phyloP scores from a whole-genome alignment of 37 sponge, comb jelly and placozoan species.

The Lycopodina hypogea region DNA sequence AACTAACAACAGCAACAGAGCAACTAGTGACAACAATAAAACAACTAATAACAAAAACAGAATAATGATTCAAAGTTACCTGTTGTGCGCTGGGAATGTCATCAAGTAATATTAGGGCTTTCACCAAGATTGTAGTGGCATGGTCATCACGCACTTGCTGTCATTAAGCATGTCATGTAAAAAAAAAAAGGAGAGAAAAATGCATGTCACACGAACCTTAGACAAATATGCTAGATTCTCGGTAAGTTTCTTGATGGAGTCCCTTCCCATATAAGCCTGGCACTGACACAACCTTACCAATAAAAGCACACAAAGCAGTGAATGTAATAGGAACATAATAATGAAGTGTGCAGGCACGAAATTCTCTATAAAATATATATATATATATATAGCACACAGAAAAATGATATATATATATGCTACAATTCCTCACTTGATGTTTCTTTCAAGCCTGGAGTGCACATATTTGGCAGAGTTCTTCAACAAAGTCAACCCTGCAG shows the following conservation, averaged over 20 bases:
- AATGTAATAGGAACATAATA: too few species aligned
- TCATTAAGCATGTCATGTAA: neutral
- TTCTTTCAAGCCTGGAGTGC: neutral
- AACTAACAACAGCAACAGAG: too few species aligned
- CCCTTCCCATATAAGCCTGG: neutral
- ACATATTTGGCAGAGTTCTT: slow-evolving; percentile 10
- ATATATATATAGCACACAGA: too few species aligned
- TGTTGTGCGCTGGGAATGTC: slow-evolving; percentile 12
- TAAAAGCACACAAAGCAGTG: too few species aligned
- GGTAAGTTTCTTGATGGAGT: neutral
- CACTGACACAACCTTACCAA: slow-evolving; percentile 16
- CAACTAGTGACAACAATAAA: neutral
- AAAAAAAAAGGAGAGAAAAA: too few species aligned
- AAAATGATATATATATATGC: too few species aligned
- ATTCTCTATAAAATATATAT: too few species aligned
- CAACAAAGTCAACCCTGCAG: neutral
- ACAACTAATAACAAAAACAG: neutral
- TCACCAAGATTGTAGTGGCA: slow-evolving; percentile 24
- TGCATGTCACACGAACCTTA: too few species aligned
- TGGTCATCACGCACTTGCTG: slow-evolving; percentile 33
- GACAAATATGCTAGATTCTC: neutral
- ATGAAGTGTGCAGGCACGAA: too few species aligned
- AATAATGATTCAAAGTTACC: slow-evolving; percentile 3
- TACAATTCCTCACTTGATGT: slow-evolving; percentile 11
- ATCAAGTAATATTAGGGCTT: slow-evolving; percentile 9